phyloP scores from a whole-genome alignment of 1,140 invertebrate genomes.

The Galleria mellonella region DNA sequence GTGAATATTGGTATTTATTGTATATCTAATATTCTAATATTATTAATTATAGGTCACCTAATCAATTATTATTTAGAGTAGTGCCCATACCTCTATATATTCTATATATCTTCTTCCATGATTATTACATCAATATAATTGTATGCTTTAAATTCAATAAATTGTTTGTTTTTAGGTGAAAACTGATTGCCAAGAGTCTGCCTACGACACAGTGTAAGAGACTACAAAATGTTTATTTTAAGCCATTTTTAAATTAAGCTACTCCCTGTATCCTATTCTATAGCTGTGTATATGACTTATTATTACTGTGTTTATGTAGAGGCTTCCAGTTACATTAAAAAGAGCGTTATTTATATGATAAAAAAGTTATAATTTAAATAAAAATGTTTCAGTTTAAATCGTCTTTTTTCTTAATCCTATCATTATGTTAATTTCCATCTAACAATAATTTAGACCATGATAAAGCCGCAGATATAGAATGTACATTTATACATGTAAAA shows the following conservation, averaged over 20 bases:
- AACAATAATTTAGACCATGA: too few relatives aligned
- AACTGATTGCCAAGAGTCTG: conserved; percentile 41
- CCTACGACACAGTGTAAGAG: conserved; percentile 21
- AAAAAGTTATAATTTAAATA: conserved; percentile 60
- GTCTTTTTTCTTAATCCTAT: conserved; percentile 13
- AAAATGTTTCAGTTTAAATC: conserved; percentile 61
- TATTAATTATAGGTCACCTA: too few relatives aligned
- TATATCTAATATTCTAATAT: too few relatives aligned
- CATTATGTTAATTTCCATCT: too few relatives aligned
- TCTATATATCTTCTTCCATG: too few relatives aligned
- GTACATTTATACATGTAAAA: too few relatives aligned
- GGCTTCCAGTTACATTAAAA: conserved; percentile 62
- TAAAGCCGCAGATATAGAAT: too few relatives aligned
- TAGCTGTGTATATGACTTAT: conserved; percentile 29
- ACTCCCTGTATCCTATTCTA: conserved; percentile 27
- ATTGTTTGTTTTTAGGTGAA: conserved; percentile 50
- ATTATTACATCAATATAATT: too few relatives aligned
- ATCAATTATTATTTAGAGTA: too few relatives aligned
- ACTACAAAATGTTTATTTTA: conserved; percentile 21
- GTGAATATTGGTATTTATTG: too few relatives aligned
- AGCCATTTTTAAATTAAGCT: conserved; percentile 28
- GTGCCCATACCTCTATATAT: too few relatives aligned
- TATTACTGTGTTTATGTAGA: conserved; percentile 57
- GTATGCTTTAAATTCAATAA: too few relatives aligned
- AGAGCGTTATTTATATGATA: conserved; percentile 66